Evolutionary conservation across 2,113 vertebrate species (phyloP).

Genomic region (Oophaga pumilio): DNA sequence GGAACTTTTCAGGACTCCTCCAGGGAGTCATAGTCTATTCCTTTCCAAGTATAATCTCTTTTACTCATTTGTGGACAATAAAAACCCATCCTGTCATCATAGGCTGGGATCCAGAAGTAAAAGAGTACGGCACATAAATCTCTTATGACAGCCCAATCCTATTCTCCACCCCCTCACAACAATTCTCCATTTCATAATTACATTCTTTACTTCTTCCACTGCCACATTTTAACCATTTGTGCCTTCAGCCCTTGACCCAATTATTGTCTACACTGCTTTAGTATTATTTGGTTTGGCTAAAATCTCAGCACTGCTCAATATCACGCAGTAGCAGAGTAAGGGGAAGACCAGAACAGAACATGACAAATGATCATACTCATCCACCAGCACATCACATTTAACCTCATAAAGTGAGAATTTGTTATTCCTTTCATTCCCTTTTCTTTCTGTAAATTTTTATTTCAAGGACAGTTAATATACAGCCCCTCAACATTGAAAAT

Average conservation of each 20-base stretch:
- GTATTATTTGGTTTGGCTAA: not conserved
- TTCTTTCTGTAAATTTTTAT: not conserved
- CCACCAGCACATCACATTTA: not conserved
- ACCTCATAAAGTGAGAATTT: conserved; percentile 1
- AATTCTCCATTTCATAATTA: conserved; percentile 66
- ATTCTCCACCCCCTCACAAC: conserved; percentile 62
- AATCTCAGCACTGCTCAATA: not conserved
- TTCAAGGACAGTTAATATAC: not conserved
- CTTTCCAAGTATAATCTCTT: conserved; percentile 74
- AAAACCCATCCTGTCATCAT: conserved; percentile 72
- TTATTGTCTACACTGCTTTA: not conserved
- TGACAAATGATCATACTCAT: conserved; percentile 24
- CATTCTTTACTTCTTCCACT: conserved; percentile 61
- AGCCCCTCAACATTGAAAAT: too few species aligned
- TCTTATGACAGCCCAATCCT: conserved; percentile 67
- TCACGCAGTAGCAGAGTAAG: not conserved
- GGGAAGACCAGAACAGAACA: not conserved
- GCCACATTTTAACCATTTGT: conserved; percentile 31
- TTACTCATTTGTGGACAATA: conserved; percentile 72
- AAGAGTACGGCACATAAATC: conserved; percentile 68
- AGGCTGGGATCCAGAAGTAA: conserved; percentile 69
- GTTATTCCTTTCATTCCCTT: not conserved
- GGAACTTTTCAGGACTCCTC: conserved; percentile 70
- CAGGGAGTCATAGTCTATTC: conserved; percentile 69
- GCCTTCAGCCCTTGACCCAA: not conserved